Percentiles rank a stretch among this genome's conserved stretches.
Conservation (phyloP, 2,113 vertebrate species). For the Cyanoramphus novaezelandiae region DNA sequence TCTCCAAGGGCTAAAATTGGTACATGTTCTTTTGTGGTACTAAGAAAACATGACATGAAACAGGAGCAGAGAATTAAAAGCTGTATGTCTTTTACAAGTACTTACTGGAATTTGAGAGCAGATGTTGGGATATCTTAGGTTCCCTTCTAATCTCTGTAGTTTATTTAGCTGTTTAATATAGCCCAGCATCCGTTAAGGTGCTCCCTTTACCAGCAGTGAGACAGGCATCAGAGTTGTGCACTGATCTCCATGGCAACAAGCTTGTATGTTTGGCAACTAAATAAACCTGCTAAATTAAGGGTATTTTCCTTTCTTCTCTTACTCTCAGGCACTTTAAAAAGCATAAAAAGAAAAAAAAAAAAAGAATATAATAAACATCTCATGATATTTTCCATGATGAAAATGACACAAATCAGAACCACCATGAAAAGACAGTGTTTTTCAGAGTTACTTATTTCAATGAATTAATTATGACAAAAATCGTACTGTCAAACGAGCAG, state of each 20-base stretch:
- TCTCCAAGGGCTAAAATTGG: not conserved
- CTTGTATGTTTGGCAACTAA: slow-evolving; percentile 8
- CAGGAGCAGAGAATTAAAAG: not conserved
- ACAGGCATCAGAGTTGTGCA: not conserved
- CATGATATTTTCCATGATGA: not conserved
- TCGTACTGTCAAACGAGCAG: not conserved
- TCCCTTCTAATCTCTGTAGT: not conserved
- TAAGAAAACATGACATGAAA: not conserved
- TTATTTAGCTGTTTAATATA: slow-evolving; percentile 33
- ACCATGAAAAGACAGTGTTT: not conserved
- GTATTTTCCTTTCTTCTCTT: not conserved
- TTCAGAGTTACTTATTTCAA: not conserved
- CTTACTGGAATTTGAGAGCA: not conserved
- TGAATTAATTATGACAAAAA: not conserved
- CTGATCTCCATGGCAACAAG: slow-evolving; percentile 43
- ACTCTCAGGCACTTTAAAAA: slow-evolving; percentile 17
- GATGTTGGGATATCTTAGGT: not conserved
- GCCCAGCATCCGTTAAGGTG: not conserved
- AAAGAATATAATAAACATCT: not conserved
- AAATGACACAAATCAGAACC: not conserved
- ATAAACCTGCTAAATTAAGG: slow-evolving; percentile 10
- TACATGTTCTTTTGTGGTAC: not conserved
- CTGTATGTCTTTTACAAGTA: not conserved
- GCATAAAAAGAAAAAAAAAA: not conserved
- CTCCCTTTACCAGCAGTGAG: slow-evolving; percentile 10